A percentile compares a stretch with the other conserved stretches of the same genome.
Evolutionary conservation across 2,113 vertebrate species (phyloP).

Genomic region (Cyanoderma ruficeps): DNA sequence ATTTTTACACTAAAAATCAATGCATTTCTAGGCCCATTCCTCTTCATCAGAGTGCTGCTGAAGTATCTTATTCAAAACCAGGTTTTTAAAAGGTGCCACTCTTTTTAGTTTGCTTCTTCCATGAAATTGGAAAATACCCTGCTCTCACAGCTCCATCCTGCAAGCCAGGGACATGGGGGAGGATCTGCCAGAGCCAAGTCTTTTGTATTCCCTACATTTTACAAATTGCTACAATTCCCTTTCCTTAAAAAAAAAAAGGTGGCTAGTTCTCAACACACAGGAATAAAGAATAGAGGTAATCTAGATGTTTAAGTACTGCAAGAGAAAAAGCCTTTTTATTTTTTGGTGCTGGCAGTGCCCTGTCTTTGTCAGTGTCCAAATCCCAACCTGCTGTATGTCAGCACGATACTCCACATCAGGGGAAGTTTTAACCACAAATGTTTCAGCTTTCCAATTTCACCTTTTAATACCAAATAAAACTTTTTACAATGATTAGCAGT

Average conservation of each 20-base stretch:
- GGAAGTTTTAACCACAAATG: background rate
- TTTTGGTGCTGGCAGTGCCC: background rate
- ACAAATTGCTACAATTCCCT: background rate
- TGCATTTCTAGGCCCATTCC: background rate
- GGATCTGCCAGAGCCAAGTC: background rate
- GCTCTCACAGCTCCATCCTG: background rate
- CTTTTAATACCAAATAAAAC: background rate
- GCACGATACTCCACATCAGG: background rate
- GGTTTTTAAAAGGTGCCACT: background rate
- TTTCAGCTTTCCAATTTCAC: background rate
- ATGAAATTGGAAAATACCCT: background rate
- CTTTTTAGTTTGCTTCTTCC: background rate
- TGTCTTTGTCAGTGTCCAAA: background rate
- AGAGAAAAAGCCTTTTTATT: background rate
- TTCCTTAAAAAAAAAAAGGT: background rate
- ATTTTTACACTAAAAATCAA: background rate
- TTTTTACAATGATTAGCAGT: background rate
- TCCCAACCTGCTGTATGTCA: background rate
- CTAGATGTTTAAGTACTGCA: background rate
- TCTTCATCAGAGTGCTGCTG: background rate
- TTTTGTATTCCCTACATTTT: background rate
- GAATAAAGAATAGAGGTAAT: background rate
- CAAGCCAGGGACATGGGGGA: accelerated
- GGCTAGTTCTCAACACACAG: background rate
- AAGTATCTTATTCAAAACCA: background rate